A percentile compares a stretch with the other conserved stretches of the same genome.
These are phyloP conservation scores for Holocentrus rufus DNA, from an alignment of 2,797 vertebrate genomes.

Conservation along the genomic window DNA sequence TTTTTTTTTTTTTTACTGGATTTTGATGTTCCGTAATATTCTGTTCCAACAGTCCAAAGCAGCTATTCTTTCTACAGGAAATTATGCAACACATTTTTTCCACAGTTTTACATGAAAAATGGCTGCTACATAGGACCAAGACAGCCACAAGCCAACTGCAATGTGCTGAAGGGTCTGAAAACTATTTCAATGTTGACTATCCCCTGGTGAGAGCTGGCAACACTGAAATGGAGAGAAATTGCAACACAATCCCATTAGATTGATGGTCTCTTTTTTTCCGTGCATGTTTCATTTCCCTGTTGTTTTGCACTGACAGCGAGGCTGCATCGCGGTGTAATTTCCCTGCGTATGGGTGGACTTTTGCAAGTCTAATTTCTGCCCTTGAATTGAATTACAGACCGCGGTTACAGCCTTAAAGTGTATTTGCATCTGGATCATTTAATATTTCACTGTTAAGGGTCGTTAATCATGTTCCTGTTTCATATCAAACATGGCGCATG, in stretches of 20 bases:
- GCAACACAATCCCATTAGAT: slow-evolving; percentile 73
- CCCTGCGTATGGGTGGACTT: slow-evolving; percentile 71
- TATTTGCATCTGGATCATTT: slow-evolving; percentile 83
- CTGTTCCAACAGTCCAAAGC: slow-evolving; percentile 28
- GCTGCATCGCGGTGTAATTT: slow-evolving; percentile 81
- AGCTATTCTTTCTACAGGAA: slow-evolving; percentile 58
- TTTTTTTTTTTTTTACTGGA: too few relatives aligned
- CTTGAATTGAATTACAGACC: slow-evolving; percentile 82
- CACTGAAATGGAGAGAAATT: slow-evolving; percentile 63
- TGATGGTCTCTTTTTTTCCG: slow-evolving; percentile 70
- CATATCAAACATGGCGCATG: slow-evolving; percentile 60
- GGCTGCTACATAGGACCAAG: slow-evolving; percentile 46
- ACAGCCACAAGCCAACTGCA: slow-evolving; percentile 43
- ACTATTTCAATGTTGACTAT: slow-evolving; percentile 69
- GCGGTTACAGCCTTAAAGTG: slow-evolving; percentile 61
- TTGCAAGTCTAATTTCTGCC: slow-evolving; percentile 86
- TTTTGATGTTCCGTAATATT: slow-evolving; percentile 36
- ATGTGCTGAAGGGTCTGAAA: slow-evolving; percentile 62
- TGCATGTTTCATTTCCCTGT: slow-evolving; percentile 80
- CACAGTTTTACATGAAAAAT: slow-evolving; percentile 38
- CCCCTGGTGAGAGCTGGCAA: slow-evolving; percentile 64
- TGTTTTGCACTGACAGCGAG: slow-evolving; percentile 73
- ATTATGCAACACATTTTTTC: slow-evolving; percentile 45
- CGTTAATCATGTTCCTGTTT: slow-evolving; percentile 79
- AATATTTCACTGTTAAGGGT: slow-evolving; percentile 83